A percentile compares a stretch with the other conserved stretches of the same genome.
Conservation (phyloP, 2,113 vertebrate genomes). For the Peromyscus maniculatus region DNA sequence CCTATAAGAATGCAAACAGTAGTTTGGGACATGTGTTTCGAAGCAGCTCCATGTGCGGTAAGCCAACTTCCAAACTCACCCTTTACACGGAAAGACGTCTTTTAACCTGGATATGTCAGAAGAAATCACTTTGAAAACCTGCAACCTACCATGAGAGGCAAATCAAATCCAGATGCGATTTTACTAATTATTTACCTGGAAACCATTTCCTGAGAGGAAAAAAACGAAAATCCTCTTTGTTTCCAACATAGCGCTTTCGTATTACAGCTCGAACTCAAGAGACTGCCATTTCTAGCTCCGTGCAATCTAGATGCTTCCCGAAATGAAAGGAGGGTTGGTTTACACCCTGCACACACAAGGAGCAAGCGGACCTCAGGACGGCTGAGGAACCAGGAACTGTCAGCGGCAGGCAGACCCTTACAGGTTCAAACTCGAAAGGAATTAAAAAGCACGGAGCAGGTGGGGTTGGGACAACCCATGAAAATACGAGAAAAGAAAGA, state of each 20-base stretch:
- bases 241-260: background rate
- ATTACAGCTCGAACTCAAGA: background rate
- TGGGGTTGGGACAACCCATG: background rate
- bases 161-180: slow-evolving; percentile 3
- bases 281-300: background rate
- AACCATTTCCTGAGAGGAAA: background rate
- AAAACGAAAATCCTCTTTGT: background rate
- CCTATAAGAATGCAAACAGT: slow-evolving; percentile 67
- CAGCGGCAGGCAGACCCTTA: slow-evolving; percentile 34
- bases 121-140: slow-evolving; percentile 48
- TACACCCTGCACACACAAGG: background rate
- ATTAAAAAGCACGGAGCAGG: background rate
- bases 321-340: slow-evolving; percentile 30
- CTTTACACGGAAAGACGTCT: slow-evolving; percentile 38
- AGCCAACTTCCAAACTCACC: slow-evolving; percentile 61
- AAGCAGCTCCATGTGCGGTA: slow-evolving; percentile 38
- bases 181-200: slow-evolving; percentile 60
- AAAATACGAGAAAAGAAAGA: background rate
- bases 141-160: background rate
- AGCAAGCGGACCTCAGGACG: background rate
- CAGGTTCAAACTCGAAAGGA: background rate
- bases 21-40: slow-evolving; percentile 61
- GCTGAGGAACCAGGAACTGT: background rate
- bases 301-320: background rate
- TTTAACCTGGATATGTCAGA: slow-evolving; percentile 51